A percentile compares a stretch with the other conserved stretches of the same genome.
Conservation (phyloP, 2,888 invertebrate genomes). For the Beris morrisii region DNA sequence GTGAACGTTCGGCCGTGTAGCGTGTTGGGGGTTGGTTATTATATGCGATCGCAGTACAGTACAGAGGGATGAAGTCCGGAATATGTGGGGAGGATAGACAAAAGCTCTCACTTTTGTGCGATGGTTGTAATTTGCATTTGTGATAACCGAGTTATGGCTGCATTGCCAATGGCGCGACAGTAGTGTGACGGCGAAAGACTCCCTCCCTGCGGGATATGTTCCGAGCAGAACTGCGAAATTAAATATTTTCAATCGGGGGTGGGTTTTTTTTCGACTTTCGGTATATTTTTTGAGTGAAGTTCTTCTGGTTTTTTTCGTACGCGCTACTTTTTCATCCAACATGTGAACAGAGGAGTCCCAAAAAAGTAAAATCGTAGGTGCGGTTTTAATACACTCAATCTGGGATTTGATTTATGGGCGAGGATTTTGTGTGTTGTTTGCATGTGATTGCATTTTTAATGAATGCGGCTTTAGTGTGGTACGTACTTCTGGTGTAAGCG, state of each 20-base stretch:
- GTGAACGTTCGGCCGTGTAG: constrained; percentile 1
- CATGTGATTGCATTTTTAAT: constrained; percentile 22
- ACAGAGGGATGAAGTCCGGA: neutral
- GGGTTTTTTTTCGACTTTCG: constrained; percentile 5
- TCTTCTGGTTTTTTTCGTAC: neutral
- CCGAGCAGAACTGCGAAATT: constrained; percentile 22
- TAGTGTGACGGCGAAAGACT: neutral
- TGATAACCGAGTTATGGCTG: constrained; percentile 35
- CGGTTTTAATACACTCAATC: constrained; percentile 34
- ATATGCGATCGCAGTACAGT: neutral
- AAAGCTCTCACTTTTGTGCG: constrained; percentile 32
- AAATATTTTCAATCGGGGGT: constrained; percentile 28
- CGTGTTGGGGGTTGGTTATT: neutral
- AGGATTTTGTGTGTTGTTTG: constrained; percentile 14
- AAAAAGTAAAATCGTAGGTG: constrained; percentile 28
- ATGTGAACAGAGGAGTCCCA: neutral
- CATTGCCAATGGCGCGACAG: constrained; percentile 30
- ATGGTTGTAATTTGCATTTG: constrained; percentile 36
- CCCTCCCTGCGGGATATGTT: neutral
- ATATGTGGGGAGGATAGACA: constrained; percentile 3
- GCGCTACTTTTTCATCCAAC: neutral
- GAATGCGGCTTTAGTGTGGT: constrained; percentile 6
- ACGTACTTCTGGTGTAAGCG: neutral
- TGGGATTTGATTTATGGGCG: constrained; percentile 33
- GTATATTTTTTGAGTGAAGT: neutral